Conservation (phyloP, 2,113 vertebrate species). For the Rhinogobius similis region DNA sequence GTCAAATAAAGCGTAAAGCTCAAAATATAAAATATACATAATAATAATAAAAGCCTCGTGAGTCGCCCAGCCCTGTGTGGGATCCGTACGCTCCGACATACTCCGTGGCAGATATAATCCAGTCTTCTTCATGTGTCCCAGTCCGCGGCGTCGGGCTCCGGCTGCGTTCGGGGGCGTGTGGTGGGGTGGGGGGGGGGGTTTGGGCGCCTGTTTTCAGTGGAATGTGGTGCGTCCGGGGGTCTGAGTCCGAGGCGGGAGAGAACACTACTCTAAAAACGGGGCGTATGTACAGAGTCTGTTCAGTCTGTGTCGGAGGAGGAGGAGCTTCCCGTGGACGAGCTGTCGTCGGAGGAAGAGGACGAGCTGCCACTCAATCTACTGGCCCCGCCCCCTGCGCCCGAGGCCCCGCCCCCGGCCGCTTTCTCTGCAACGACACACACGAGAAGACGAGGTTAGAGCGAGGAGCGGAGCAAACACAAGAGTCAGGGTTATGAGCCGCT, state of each 20-base stretch:
- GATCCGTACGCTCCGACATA: not conserved
- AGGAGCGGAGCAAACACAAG: not conserved
- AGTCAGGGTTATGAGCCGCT: no score
- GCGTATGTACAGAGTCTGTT: slow-evolving; percentile 69
- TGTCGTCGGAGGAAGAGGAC: slow-evolving; percentile 91
- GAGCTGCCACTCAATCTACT: slow-evolving; percentile 92
- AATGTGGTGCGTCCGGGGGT: slow-evolving; percentile 50
- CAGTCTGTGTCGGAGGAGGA: slow-evolving; percentile 95
- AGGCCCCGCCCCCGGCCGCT: slow-evolving; percentile 82
- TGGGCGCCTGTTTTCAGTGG: not conserved
- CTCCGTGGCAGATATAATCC: not conserved
- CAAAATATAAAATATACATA: not conserved
- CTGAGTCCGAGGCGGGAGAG: slow-evolving; percentile 18
- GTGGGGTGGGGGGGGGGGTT: no score
- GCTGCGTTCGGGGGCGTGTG: not conserved
- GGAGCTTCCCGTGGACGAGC: slow-evolving; percentile 85
- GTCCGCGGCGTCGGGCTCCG: not conserved
- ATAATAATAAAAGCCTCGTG: not conserved
- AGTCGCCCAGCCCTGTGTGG: not conserved
- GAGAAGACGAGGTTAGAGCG: not conserved
- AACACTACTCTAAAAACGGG: slow-evolving; percentile 69
- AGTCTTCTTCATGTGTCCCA: not conserved
- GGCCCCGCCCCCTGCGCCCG: slow-evolving; percentile 82
- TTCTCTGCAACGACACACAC: slow-evolving; percentile 80
- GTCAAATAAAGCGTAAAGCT: not conserved